Base-by-base conservation (phyloP, 2,797 vertebrate species). In the Myotis planiceps region DNA sequence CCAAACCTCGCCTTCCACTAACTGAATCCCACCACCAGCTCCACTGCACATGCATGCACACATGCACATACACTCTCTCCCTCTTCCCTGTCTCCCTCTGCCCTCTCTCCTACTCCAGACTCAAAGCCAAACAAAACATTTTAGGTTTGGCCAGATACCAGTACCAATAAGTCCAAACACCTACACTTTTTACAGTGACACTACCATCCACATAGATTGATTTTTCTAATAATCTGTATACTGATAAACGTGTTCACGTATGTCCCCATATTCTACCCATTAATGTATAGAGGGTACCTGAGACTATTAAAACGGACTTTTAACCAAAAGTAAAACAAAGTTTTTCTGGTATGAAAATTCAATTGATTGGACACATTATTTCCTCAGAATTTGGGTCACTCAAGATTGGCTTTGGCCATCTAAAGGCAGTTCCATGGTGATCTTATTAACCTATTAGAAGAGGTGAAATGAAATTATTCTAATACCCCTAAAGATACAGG, bases 401-500 rank as follows among this genome's bases (percentile, higher is more conserved):
- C 60, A 93, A 80, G n/a, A 68, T 6, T 89, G 84, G 63, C 63
- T 10, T 68, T 16, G 5, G 37, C 47, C 19, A 39, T 5, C 37
- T 18, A 66, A 39, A 55, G 32, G 25, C 34, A 88, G 16, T 45
- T 72, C 25, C 8, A 42, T 23, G 42, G 25, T 32, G 29, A 18
- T 47, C 3, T n/a, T 55, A 76, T 76, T 76, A 51, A 51, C 47
- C 74, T 49, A 53, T 76, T 34, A 53, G 47, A 12, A 53, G 19
- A 76, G 74, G 74, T 53, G 47, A 53, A 5, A 49, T 53, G 49
- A 78, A 34, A 37, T 78, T 25, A 53, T 37, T 34, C 74, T 78
- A 78, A 78, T 37, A 53, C 14, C 74, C 49, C 49, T 34, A 25
- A 93, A 97, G 97, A 97, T 98, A 95, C 96, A 96, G 96, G 96